Evolutionary conservation across 2,888 invertebrate species (phyloP).

Genomic region (Cheilosia urbana): DNA sequence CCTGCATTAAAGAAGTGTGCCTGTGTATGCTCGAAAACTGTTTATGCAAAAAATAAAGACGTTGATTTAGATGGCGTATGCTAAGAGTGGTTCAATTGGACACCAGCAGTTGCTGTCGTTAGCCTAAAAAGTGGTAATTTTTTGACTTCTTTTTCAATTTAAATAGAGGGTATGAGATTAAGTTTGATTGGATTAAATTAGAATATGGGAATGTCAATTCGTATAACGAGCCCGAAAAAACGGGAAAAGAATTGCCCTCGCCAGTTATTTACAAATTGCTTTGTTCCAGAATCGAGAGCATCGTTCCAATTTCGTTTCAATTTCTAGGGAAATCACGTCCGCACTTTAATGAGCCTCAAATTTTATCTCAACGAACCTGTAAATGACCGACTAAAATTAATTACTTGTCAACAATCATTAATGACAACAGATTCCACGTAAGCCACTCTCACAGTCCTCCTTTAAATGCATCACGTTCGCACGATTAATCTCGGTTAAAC

Average conservation of each 20-base stretch:
- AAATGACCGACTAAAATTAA: constrained; percentile 13
- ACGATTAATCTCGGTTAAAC: constrained; percentile 59
- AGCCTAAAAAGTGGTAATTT: background rate
- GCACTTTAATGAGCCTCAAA: background rate
- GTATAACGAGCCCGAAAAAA: too few species aligned
- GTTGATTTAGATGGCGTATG: background rate
- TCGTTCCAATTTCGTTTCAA: too few species aligned
- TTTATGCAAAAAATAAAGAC: constrained; percentile 27
- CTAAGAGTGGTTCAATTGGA: background rate
- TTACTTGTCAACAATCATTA: constrained; percentile 28
- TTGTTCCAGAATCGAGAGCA: too few species aligned
- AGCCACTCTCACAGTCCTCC: background rate
- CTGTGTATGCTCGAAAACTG: background rate
- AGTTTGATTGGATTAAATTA: too few species aligned
- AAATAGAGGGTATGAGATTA: too few species aligned
- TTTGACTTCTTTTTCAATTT: background rate
- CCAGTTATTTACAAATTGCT: too few species aligned
- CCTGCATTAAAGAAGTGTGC: background rate
- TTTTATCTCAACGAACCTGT: background rate
- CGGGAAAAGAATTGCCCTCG: too few species aligned
- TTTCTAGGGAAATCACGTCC: constrained; percentile 9
- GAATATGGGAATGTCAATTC: too few species aligned
- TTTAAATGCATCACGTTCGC: constrained; percentile 42
- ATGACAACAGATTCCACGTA: background rate
- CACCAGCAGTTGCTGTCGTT: constrained; percentile 2